Percentiles rank a stretch among this genome's conserved stretches.
Evolutionary conservation across 2,888 invertebrate species (phyloP).

Genomic region (Tetramorium bicarinatum): DNA sequence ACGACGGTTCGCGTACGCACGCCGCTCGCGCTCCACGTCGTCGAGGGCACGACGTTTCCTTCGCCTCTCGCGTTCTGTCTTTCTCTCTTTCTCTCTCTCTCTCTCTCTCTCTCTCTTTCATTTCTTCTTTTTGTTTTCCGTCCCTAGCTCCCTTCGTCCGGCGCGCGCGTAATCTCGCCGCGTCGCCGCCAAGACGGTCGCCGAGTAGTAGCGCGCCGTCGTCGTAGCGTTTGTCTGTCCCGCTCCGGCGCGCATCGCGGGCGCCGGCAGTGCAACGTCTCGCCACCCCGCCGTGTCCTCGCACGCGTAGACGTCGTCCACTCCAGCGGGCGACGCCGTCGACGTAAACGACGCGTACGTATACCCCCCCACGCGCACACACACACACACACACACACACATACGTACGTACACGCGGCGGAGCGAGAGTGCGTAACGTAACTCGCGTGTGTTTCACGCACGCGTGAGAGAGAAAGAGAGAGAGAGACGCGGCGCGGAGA

Average conservation of each 20-base stretch:
- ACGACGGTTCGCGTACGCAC: conserved; percentile 74
- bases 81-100: background rate
- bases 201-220: conserved; percentile 11
- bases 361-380: background rate
- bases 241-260: conserved; percentile 27
- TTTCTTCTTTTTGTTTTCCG: background rate
- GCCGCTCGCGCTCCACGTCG: conserved; percentile 67
- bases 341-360: background rate
- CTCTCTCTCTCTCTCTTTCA: conserved; percentile 10
- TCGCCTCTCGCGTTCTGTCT: background rate
- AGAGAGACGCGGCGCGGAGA: background rate
- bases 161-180: conserved; percentile 31
- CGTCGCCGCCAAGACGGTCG: conserved; percentile 13
- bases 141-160: conserved; percentile 23
- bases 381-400: background rate
- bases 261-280: conserved; percentile 41
- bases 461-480: conserved; percentile 31
- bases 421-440: conserved; percentile 24
- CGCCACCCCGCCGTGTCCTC: background rate
- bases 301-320: background rate
- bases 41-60: conserved; percentile 34
- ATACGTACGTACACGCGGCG: conserved; percentile 7
- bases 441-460: conserved; percentile 15
- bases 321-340: background rate
- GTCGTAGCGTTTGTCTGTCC: conserved; percentile 7